A percentile compares a stretch with the other conserved stretches of the same genome.
These are phyloP conservation scores for Crotalus horridus DNA, from an alignment of 2,113 vertebrate species.

Conservation along the genomic window DNA sequence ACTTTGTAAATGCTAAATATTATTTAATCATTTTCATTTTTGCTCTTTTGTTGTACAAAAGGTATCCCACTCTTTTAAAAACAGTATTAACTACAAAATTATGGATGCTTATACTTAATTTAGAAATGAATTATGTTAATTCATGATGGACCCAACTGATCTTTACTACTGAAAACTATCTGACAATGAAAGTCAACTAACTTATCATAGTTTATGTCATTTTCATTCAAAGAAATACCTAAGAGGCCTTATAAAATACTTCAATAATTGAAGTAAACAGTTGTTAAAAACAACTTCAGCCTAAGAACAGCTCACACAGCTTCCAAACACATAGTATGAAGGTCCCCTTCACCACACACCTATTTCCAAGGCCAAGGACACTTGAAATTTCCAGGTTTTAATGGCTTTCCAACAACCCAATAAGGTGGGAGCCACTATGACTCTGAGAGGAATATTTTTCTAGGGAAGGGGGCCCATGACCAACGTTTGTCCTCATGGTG, in stretches of 20 bases:
- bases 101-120: neutral
- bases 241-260: neutral
- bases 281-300: neutral
- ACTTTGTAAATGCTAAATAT: neutral
- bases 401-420: neutral
- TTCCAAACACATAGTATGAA: neutral
- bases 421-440: neutral
- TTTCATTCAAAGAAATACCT: neutral
- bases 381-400: neutral
- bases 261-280: neutral
- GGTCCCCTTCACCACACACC: neutral
- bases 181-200: neutral
- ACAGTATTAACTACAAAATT: neutral
- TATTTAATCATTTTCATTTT: neutral
- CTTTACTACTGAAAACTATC: neutral
- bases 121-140: neutral
- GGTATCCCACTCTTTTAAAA: neutral
- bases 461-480: neutral
- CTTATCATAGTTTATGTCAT: neutral
- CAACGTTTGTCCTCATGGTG: neutral
- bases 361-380: neutral
- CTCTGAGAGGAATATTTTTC: neutral
- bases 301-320: neutral
- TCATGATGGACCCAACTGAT: neutral
- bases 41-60: neutral